Evolutionary conservation across 2,888 invertebrate genomes (phyloP).

Genomic region (Ganaspis brasiliensis): DNA sequence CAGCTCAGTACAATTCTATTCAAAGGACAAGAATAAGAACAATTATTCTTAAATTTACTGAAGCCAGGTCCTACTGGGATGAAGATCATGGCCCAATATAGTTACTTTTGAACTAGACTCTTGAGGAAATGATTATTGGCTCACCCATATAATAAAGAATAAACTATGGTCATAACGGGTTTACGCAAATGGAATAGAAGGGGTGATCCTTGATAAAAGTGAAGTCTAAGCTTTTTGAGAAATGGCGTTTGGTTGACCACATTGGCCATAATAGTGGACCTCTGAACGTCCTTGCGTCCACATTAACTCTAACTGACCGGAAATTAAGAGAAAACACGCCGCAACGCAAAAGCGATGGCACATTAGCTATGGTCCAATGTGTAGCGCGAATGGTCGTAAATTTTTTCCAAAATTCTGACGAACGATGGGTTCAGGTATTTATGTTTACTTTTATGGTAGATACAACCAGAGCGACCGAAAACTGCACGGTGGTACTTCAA

Average conservation of each 20-base stretch:
- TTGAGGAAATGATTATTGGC: background rate
- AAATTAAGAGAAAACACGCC: slow-evolving; percentile 48
- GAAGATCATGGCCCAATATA: background rate
- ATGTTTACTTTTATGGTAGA: slow-evolving; percentile 59
- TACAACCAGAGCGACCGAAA: slow-evolving; percentile 46
- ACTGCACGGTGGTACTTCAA: slow-evolving; percentile 17
- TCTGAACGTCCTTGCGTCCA: slow-evolving; percentile 62
- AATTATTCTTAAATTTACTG: too few relatives aligned
- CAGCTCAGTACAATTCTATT: too few relatives aligned
- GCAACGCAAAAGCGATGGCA: slow-evolving; percentile 7
- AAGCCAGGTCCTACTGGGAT: background rate
- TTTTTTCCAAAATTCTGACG: slow-evolving; percentile 58
- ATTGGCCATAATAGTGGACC: slow-evolving; percentile 70
- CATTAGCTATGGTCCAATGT: slow-evolving; percentile 30
- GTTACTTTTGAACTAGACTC: background rate
- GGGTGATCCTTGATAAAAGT: slow-evolving; percentile 50
- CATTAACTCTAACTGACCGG: slow-evolving; percentile 47
- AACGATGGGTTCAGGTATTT: slow-evolving; percentile 60
- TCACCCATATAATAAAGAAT: background rate
- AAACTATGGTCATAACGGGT: background rate
- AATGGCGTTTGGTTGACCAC: slow-evolving; percentile 67
- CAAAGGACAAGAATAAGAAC: too few relatives aligned
- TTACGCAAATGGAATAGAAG: background rate
- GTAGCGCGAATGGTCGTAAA: slow-evolving; percentile 58
- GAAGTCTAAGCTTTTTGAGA: slow-evolving; percentile 55